Base-by-base conservation (phyloP, 2,888 invertebrate genomes). In the Caradrina kadenii region DNA sequence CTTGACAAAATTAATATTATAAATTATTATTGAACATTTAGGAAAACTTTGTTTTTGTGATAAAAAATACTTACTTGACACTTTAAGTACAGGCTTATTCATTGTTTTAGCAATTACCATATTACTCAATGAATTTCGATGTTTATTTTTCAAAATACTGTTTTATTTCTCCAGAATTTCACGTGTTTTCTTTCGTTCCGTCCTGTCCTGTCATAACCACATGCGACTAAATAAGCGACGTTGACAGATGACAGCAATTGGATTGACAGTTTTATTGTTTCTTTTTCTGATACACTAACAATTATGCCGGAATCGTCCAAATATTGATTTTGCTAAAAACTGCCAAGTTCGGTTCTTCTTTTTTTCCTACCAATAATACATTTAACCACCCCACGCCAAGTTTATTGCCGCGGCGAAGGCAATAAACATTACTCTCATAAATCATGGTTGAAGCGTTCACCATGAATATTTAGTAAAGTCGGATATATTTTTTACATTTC, bases 51-150 rank as follows among this genome's bases (percentile, higher is more conserved):
- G 39, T 17, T 17, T 64, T 17, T 5, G 5, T 19, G 22, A 52
- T 52, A 26, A 22, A 17, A 35, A 45, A n/a, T 42, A 83, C 81
- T 82, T 87, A 93, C 93, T 89, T 71, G 92, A 90, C 22, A 93
- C 87, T 88, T 93, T 94, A 63, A 94, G 80, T 11, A 84, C 80
- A 17, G 92, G 87, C 81, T 93, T 93, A 64, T 75, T 87, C 93
- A 94, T 94, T 62, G 75, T 84, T 79, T 86, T 75, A 49, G 90
- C 87, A 52, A 92, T 84, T 74, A 93, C 89, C 93, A 93, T 94
- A 48, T 79, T 74, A 65, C 49, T 45, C 54, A 21, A n/a, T 22
- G n/a, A 48, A 13, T 31, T 48, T 11, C 35, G 35, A 17, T 50
- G 42, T 7, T 21, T 39, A 22, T 7, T 39, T 22, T 26, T 35